Percentiles rank a stretch among this genome's conserved stretches.
Evolutionary conservation across 1,140 invertebrate species (phyloP).

Genomic region (Capitella teleta): DNA sequence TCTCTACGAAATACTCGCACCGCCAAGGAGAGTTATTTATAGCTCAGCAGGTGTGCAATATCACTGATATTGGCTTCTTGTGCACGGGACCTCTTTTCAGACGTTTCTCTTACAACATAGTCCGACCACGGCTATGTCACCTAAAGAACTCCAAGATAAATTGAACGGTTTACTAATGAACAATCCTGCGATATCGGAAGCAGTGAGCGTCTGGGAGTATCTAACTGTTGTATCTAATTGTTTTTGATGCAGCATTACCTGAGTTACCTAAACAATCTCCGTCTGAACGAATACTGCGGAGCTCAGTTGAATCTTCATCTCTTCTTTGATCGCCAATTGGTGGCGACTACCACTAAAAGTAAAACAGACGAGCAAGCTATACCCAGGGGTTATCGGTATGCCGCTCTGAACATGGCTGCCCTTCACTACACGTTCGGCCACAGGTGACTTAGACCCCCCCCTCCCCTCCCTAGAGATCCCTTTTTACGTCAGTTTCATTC

Average conservation of each 20-base stretch:
- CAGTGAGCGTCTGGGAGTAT: slow-evolving; percentile 42
- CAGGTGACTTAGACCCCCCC: slow-evolving; percentile 48
- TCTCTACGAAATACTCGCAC: no score
- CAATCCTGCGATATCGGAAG: slow-evolving; percentile 71
- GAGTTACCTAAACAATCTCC: slow-evolving; percentile 75
- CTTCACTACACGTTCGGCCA: slow-evolving; percentile 76
- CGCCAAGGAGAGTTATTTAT: slow-evolving; percentile 78
- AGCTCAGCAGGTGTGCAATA: slow-evolving; percentile 47
- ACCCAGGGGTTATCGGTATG: slow-evolving; percentile 68
- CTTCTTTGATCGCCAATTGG: slow-evolving; percentile 60
- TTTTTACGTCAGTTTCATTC: slow-evolving; percentile 9
- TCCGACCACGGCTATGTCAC: slow-evolving; percentile 64
- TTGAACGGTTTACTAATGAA: slow-evolving; percentile 64
- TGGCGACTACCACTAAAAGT: slow-evolving; percentile 27
- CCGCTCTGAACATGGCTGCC: slow-evolving; percentile 75
- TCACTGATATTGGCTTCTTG: not conserved
- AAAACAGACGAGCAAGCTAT: slow-evolving; percentile 50
- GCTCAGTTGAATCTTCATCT: slow-evolving; percentile 71
- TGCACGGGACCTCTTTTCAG: slow-evolving; percentile 41
- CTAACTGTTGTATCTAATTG: no score
- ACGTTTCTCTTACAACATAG: slow-evolving; percentile 67
- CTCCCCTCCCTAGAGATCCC: not conserved
- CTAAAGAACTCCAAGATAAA: slow-evolving; percentile 60
- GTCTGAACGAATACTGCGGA: slow-evolving; percentile 75
- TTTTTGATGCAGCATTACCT: slow-evolving; percentile 86